Conservation (phyloP, 2,113 vertebrate species). For the Mugil cephalus region DNA sequence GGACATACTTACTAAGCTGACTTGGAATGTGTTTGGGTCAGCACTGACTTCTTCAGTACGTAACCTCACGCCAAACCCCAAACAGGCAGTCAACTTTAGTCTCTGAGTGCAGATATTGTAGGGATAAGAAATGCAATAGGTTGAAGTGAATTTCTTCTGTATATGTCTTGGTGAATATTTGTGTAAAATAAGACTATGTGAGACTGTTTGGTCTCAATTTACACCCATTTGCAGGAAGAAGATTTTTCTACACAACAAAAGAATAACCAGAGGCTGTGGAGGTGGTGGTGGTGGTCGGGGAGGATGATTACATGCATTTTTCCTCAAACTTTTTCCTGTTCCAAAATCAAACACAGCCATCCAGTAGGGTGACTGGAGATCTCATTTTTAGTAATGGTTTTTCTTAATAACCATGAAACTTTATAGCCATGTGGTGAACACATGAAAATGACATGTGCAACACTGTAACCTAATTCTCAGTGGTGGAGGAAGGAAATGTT, state of each 20-base stretch:
- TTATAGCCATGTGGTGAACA: constrained; percentile 47
- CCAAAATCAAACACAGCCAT: constrained; percentile 12
- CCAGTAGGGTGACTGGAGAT: constrained; percentile 18
- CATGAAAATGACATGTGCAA: constrained; percentile 35
- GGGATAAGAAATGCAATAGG: neutral
- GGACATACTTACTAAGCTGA: neutral
- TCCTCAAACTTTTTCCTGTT: constrained; percentile 11
- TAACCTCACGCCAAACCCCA: neutral
- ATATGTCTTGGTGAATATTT: too few species aligned
- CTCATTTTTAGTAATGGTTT: constrained; percentile 28
- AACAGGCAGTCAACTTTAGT: neutral
- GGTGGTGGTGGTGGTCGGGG: neutral
- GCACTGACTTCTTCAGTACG: neutral
- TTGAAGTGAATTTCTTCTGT: neutral
- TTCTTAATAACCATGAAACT: constrained; percentile 41
- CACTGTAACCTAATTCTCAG: constrained; percentile 33
- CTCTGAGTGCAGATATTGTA: too few species aligned
- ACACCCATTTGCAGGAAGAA: too few species aligned
- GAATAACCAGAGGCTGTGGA: neutral
- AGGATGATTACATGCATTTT: neutral
- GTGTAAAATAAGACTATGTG: too few species aligned
- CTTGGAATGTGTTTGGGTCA: neutral
- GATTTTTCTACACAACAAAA: neutral
- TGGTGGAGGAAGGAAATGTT: constrained; percentile 46
- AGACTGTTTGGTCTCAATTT: too few species aligned